Base-by-base conservation (phyloP, 2,113 vertebrate genomes). In the Thunnus thynnus region DNA sequence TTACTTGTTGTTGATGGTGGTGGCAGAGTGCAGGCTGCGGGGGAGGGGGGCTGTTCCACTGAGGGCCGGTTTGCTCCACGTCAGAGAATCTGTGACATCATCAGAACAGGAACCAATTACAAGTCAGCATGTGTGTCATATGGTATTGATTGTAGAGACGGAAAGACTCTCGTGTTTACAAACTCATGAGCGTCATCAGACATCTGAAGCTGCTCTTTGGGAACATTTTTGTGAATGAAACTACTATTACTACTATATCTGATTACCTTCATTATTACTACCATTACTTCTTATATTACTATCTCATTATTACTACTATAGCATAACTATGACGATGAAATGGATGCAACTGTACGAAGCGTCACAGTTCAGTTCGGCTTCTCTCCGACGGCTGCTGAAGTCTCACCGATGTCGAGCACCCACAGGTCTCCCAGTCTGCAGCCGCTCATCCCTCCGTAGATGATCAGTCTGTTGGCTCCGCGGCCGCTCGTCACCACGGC, bases 361-460 rank as follows among this genome's bases (percentile, higher is more conserved):
- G 27, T 30, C 27, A 30, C 27, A 30, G 27, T 30, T 30, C 27
- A 30, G 3, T 30, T 30, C 27, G 22, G 22, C 1, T 22, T 22
- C 27, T 30, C 3, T 30, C 27, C 4, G 27, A 30, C 27, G 4
- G 27, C 63, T 17, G 13, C 11, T 16, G 12, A 8, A 3, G 8
- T n/a, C 56, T 47, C 25, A 97, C 96, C 97, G 8, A 96, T 97
- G 54, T 97, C 95, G 3, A 97, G 89, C 2, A 96, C 95, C 96
- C 96, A 97, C 44, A 97, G 96, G 80, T 97, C 96, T 1, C 97
- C 97, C 3, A 97, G 95, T 8, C 96, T 90, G 73, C 97, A 97
- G 86, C 97, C 97, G 32, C 96, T 97, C 97, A 97, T 97, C 18
- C 97, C 97, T 1, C 96, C 97, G 0, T 97, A 97, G 82, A 97